phyloP scores from a whole-genome alignment of 2,113 vertebrate genomes.

The Rousettus leschenaultii region DNA sequence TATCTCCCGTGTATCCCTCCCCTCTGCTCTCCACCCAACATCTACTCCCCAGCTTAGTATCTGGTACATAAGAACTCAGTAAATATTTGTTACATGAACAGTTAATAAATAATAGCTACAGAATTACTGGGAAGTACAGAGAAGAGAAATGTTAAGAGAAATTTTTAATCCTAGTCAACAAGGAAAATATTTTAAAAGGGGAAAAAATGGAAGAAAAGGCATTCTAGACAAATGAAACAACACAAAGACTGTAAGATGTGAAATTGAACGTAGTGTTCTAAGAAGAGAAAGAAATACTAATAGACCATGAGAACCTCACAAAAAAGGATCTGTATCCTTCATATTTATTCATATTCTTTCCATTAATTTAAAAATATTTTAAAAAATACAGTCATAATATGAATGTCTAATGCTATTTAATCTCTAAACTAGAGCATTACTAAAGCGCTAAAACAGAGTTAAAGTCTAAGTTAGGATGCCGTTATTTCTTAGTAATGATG shows the following conservation, averaged over 20 bases:
- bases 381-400: background rate
- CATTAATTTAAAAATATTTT: background rate
- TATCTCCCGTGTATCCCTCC: background rate
- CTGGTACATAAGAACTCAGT: background rate
- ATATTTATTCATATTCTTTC: background rate
- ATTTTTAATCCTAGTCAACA: background rate
- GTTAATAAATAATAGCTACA: background rate
- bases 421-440: background rate
- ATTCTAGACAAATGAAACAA: conserved; percentile 11
- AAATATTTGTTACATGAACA: conserved; percentile 18
- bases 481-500: background rate
- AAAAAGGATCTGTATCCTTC: background rate
- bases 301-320: background rate
- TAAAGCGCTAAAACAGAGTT: background rate
- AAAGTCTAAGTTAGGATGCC: background rate
- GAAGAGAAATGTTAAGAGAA: background rate
- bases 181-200: background rate
- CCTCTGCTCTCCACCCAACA: background rate
- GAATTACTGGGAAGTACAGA: background rate
- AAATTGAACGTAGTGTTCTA: background rate
- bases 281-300: background rate
- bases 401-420: background rate
- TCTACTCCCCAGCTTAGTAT: background rate
- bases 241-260: background rate
- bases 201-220: background rate